Base-by-base conservation (phyloP, 1,140 invertebrate species). In the Venturia canescens region DNA sequence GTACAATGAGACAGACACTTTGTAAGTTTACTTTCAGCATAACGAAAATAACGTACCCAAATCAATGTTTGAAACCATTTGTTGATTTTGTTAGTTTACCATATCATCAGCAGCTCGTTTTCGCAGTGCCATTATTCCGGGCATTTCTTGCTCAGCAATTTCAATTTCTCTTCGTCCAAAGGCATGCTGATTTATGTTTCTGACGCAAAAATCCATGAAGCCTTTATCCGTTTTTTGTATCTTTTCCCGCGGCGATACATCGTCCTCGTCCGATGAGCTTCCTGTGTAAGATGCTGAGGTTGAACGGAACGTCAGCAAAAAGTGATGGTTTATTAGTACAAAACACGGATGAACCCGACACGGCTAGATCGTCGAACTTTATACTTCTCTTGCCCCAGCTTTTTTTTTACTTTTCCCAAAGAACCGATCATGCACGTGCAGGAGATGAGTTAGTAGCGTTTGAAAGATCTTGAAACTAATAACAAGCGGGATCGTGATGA, bases 141-240 rank as follows among this genome's bases (percentile, higher is more conserved):
- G 98, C 98, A 99, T 99, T 93, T 99, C 98, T 93, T 99, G 98
- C 88, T 99, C 98, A n/a, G 98, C 98, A 84, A 99, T 99, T 92
- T 99, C 98, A 86, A 99, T 99, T 93, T 99, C 98, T 72, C 98
- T 90, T 29, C 98, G 93, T 0, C 98, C 98, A 90, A 98, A 99
- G 0, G 97, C 97, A 88, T 98, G 95, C 87, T 98, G 97, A 76
- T 96, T 96, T 57, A 98, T 97, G 91, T 97, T 99, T 80, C 96
- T 93, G 3, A 99, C 97, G 91, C 97, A 98, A 92, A 98, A 98
- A 86, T 98, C 97, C 0, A 94, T 93, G 84, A 95, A 96, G 1
- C 96, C 96, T 80, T 94, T 94, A 0, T 96, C 95, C 71, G 95
- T 97, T 84, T 95, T 95, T 91, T 98, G 97, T 15, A 94, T 92